Base-by-base conservation (phyloP, 92 coral and sea anemone species). In the Paramuricea clavata region DNA sequence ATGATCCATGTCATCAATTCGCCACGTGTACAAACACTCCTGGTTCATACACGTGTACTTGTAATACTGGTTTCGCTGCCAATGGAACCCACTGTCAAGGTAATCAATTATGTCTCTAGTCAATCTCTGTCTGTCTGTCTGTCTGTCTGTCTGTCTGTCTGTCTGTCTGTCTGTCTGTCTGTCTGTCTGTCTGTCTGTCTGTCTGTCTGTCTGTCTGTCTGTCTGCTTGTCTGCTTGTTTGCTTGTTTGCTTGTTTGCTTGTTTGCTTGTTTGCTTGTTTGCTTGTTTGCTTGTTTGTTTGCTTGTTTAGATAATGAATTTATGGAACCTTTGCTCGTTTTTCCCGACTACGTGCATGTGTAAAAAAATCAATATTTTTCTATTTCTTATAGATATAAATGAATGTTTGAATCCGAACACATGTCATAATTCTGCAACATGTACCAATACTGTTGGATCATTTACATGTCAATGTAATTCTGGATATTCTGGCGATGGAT, bases 401-500 rank as follows among this genome's bases (percentile, higher is more conserved):
- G n/a, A n/a, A 60, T 60, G 68, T 26, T 25, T 22, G 32, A 7
- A 60, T 21, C 68, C 68, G 1, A 22, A 22, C 68, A 25, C 23
- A 8, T 60, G 68, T 60, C 31, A 8, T 60, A 27, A 27, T 60
- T 27, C 31, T 3, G 68, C 68, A 15, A 60, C 31, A 4, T 60
- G 68, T n/a, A 7, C 10, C 1, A 60, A 60, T 60, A 60, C 68
- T n/a, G n/a, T n/a, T n/a, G n/a, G n/a, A n/a, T n/a, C n/a, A n/a
- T n/a, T n/a, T n/a, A n/a, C n/a, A n/a, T n/a, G n/a, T n/a, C n/a
- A n/a, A n/a, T n/a, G n/a, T n/a, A n/a, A n/a, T n/a, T n/a, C n/a
- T n/a, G n/a, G 68, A 2, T 60, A 60, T 22, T 22, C 68, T 60
- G 68, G 68, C 5, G 43, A 34, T 69, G 76, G 76, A n/a, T 69